A percentile compares a stretch with the other conserved stretches of the same genome.
phyloP scores from a whole-genome alignment of 2,888 invertebrate species.

The Trachelus tabidus region DNA sequence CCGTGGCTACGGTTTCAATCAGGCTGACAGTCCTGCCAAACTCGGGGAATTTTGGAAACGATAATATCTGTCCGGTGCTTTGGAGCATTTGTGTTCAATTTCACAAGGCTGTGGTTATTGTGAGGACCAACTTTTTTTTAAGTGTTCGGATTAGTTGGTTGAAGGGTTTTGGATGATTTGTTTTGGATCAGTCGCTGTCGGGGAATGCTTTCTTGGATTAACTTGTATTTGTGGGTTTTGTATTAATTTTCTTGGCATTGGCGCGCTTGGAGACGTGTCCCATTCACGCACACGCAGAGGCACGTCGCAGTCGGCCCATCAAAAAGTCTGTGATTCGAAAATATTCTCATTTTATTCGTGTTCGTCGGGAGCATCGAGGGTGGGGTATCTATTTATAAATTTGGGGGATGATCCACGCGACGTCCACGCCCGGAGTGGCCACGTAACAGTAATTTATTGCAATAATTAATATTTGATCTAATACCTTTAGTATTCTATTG shows the following conservation, averaged over 20 bases:
- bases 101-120: background rate
- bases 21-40: background rate
- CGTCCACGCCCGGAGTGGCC: conserved; percentile 58
- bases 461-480: conserved; percentile 39
- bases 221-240: background rate
- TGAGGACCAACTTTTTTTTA: background rate
- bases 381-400: conserved; percentile 61
- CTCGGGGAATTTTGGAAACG: background rate
- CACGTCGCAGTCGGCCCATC: conserved; percentile 1
- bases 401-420: conserved; percentile 61
- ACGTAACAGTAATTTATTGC: conserved; percentile 58
- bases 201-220: background rate
- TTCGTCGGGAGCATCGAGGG: conserved; percentile 43
- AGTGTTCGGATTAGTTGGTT: background rate
- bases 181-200: background rate
- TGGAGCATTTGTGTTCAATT: background rate
- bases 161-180: background rate
- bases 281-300: background rate
- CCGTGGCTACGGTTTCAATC: conserved; percentile 28
- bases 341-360: conserved; percentile 57
- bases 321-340: conserved; percentile 52
- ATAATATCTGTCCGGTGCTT: background rate
- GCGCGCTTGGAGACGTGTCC: background rate
- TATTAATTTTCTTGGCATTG: background rate
- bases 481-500: background rate